Conservation (phyloP, 2,113 vertebrate species). For the Strix aluco region DNA sequence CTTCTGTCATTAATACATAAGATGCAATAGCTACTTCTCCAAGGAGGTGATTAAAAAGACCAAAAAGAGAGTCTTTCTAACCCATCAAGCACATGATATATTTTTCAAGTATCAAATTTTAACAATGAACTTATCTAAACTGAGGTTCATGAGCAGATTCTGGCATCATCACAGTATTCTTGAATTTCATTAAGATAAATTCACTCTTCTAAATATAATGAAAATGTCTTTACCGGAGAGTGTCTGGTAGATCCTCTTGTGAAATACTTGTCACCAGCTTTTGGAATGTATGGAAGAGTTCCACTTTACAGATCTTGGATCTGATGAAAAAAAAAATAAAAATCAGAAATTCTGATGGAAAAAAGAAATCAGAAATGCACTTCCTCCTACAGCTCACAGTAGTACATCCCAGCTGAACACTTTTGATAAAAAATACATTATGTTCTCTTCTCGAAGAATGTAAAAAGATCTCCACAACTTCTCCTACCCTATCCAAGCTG, state of each 20-base stretch:
- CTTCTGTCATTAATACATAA: neutral
- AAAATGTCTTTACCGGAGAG: slow-evolving; percentile 82
- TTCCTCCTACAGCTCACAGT: neutral
- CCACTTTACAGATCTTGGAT: slow-evolving; percentile 90
- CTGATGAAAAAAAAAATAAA: slow-evolving; percentile 54
- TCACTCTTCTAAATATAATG: neutral
- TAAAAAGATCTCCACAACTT: neutral
- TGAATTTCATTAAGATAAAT: neutral
- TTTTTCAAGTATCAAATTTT: neutral
- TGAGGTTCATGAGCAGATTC: neutral
- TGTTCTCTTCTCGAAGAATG: neutral
- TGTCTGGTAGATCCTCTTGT: slow-evolving; percentile 76
- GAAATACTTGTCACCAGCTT: slow-evolving; percentile 78
- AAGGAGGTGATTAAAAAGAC: neutral
- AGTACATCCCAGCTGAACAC: neutral
- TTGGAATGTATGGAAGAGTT: slow-evolving; percentile 87
- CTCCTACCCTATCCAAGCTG: neutral
- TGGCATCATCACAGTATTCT: neutral
- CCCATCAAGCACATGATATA: neutral
- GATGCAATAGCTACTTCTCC: neutral
- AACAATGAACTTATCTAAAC: neutral
- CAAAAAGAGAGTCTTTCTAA: neutral
- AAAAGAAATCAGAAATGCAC: neutral
- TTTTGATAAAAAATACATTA: neutral
- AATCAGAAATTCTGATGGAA: neutral